phyloP scores from a whole-genome alignment of 2,797 vertebrate genomes.

The Anisognathus igniventris region DNA sequence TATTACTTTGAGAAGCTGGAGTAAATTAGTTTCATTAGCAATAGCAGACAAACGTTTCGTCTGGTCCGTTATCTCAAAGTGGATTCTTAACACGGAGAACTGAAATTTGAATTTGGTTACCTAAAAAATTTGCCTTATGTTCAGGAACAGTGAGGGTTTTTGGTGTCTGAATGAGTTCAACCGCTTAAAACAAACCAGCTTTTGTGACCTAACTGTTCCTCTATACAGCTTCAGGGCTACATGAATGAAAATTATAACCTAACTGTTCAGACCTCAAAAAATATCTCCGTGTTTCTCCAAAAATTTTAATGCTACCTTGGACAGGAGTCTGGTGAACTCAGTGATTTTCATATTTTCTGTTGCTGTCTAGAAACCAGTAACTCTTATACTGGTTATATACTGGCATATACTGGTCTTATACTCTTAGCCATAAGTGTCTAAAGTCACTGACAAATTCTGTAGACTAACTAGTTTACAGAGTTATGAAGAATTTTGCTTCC shows the following conservation, averaged over 20 bases:
- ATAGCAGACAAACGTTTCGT: conserved; percentile 26
- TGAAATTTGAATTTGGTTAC: neutral
- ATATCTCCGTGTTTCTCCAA: neutral
- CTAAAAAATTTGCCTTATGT: neutral
- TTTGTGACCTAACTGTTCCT: neutral
- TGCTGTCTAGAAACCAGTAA: neutral
- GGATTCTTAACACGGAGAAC: neutral
- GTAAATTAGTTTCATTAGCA: conserved; percentile 61
- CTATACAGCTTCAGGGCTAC: neutral
- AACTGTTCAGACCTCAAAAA: neutral
- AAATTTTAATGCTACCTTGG: neutral
- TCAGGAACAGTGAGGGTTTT: neutral
- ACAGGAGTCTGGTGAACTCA: neutral
- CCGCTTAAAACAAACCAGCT: neutral
- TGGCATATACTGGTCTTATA: neutral
- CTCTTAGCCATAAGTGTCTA: neutral
- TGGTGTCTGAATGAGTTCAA: neutral
- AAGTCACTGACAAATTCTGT: neutral
- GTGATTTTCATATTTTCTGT: neutral
- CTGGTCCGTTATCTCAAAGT: conserved; percentile 46
- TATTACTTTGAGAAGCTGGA: conserved; percentile 32
- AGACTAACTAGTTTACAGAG: neutral
- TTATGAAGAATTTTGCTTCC: neutral
- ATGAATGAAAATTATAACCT: neutral
- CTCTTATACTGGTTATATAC: neutral